Percentiles rank a stretch among this genome's conserved stretches.
Conservation (phyloP, 2,797 vertebrate species). For the Alauda arvensis region DNA sequence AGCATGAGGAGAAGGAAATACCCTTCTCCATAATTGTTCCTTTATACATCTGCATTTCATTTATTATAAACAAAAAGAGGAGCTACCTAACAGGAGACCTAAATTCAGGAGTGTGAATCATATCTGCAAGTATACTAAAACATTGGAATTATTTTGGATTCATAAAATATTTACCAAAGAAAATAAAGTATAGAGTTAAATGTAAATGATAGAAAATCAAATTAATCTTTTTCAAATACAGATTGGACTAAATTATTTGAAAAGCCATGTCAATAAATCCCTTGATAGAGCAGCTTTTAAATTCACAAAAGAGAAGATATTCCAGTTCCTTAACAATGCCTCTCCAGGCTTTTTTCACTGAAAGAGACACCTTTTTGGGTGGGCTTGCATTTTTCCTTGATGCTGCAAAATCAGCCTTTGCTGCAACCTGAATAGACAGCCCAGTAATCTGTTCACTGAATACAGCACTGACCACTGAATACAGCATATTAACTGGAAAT, state of each 20-base stretch:
- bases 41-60: neutral
- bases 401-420: neutral
- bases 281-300: neutral
- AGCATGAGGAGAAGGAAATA: neutral
- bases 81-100: neutral
- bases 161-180: neutral
- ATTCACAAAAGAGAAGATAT: neutral
- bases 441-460: neutral
- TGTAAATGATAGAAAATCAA: neutral
- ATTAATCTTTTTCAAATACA: neutral
- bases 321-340: neutral
- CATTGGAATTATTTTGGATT: neutral
- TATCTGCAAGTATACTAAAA: neutral
- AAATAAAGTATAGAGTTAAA: neutral
- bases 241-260: neutral
- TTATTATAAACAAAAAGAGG: neutral
- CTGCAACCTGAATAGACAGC: neutral
- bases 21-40: neutral
- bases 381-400: neutral
- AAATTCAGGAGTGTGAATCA: neutral
- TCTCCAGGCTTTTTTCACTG: neutral
- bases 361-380: neutral
- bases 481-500: constrained; percentile 1
- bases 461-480: neutral
- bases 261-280: neutral